Conservation (phyloP, 2,888 invertebrate species). For the Esperia sulphurella region DNA sequence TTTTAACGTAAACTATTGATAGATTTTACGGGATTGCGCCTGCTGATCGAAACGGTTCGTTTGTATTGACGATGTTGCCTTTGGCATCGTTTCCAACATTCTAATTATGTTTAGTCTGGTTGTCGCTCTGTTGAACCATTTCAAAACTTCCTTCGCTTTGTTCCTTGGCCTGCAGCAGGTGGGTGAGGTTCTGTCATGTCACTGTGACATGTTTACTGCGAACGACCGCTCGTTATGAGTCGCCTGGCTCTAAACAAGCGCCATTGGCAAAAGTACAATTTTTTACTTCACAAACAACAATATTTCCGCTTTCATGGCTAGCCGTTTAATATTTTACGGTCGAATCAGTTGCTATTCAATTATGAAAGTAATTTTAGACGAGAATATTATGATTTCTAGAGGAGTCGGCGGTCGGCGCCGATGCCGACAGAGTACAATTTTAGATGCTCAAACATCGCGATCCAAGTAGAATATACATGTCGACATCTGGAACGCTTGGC, state of each 20-base stretch:
- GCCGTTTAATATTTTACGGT: constrained; percentile 21
- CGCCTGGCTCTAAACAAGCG: constrained; percentile 21
- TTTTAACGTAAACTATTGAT: background rate
- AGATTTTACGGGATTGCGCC: background rate
- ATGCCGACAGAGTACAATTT: constrained; percentile 27
- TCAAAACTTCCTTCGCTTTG: background rate
- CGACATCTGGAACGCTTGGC: constrained; percentile 25
- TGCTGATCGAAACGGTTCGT: constrained; percentile 2
- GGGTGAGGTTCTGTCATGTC: constrained; percentile 3
- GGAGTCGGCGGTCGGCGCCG: constrained; percentile 19
- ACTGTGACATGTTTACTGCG: constrained; percentile 39
- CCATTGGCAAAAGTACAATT: constrained; percentile 54
- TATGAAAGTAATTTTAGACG: constrained; percentile 48
- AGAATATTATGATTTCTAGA: constrained; percentile 44
- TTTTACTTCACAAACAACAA: constrained; percentile 31
- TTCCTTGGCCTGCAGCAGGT: constrained; percentile 4
- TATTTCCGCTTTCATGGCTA: constrained; percentile 21
- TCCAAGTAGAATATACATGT: constrained; percentile 13
- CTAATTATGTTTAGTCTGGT: constrained; percentile 6
- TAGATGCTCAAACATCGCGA: constrained; percentile 23
- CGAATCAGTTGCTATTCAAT: constrained; percentile 37
- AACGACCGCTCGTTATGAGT: constrained; percentile 22
- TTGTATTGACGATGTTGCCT: background rate
- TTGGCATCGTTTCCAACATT: constrained; percentile 3
- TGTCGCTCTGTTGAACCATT: background rate